phyloP scores from a whole-genome alignment of 2,888 invertebrate genomes.

The Belgica antarctica region DNA sequence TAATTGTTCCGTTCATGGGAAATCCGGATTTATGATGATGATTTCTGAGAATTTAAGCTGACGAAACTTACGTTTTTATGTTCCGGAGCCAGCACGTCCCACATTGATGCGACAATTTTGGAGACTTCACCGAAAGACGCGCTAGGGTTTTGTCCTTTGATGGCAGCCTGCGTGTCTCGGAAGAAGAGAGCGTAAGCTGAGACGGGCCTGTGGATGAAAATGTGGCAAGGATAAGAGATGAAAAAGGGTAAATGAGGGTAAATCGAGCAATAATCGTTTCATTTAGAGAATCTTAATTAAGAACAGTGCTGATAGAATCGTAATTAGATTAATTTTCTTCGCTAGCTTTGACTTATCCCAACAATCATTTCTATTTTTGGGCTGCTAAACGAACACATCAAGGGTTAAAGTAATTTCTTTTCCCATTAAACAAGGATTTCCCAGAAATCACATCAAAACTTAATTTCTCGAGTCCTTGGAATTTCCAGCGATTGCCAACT shows the following conservation, averaged over 20 bases:
- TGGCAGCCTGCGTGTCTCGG: conserved; percentile 95
- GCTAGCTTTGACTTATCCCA: too few relatives aligned
- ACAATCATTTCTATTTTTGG: too few relatives aligned
- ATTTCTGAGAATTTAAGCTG: background rate
- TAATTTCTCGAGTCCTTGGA: background rate
- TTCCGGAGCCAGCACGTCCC: conserved; percentile 92
- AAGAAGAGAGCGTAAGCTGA: conserved; percentile 97
- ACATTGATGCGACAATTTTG: conserved; percentile 97
- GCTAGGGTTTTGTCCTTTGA: conserved; percentile 94
- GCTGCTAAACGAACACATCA: too few relatives aligned
- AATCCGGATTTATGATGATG: background rate
- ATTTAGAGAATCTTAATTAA: conserved; percentile 24
- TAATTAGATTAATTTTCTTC: conserved; percentile 9
- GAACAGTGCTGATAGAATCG: background rate
- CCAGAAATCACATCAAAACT: too few relatives aligned
- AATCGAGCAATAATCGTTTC: conserved; percentile 27
- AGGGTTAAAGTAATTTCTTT: too few relatives aligned
- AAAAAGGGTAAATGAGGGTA: conserved; percentile 42
- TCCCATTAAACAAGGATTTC: too few relatives aligned
- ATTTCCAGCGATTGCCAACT: background rate
- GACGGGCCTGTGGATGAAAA: conserved; percentile 69
- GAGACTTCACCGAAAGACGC: conserved; percentile 97
- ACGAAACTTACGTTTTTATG: conserved; percentile 81
- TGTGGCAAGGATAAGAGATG: too few relatives aligned
- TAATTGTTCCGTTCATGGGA: background rate